These are phyloP conservation scores for Gallinago jamesoni DNA, from an alignment of 2,113 vertebrate genomes.

Conservation along the genomic window DNA sequence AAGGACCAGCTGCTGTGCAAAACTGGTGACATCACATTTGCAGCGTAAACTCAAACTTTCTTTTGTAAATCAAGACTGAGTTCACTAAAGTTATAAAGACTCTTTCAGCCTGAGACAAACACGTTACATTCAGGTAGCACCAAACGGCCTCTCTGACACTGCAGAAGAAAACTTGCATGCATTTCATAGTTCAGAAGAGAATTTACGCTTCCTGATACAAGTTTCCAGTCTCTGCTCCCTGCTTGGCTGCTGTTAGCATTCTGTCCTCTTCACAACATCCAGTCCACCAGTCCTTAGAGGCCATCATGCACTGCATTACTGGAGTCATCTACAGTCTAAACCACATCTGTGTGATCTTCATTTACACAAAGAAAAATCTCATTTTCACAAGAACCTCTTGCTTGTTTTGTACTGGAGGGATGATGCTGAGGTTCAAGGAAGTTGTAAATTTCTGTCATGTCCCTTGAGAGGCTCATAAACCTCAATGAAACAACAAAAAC, in stretches of 20 bases:
- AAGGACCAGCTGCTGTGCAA: background rate
- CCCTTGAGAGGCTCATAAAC: background rate
- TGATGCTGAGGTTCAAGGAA: background rate
- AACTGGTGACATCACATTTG: background rate
- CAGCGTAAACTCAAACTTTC: background rate
- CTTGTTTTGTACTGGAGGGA: background rate
- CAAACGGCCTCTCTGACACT: background rate
- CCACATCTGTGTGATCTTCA: fast-evolving
- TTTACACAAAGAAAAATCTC: background rate
- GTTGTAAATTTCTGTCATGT: background rate
- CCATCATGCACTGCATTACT: background rate
- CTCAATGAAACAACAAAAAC: background rate
- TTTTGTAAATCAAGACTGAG: background rate
- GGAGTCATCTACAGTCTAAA: background rate
- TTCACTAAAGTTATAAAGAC: background rate
- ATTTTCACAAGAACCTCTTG: background rate
- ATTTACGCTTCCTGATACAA: background rate
- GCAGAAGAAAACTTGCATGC: background rate
- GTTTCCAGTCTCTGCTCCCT: background rate
- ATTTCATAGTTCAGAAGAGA: background rate
- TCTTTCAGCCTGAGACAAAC: background rate
- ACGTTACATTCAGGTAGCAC: background rate
- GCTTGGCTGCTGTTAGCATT: background rate
- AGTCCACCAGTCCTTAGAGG: fast-evolving
- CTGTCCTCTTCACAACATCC: background rate